Evolutionary conservation across 1,140 invertebrate genomes (phyloP), one percentile per base, ranked within the genome.

Genomic region (Drosophila orosa): DNA sequence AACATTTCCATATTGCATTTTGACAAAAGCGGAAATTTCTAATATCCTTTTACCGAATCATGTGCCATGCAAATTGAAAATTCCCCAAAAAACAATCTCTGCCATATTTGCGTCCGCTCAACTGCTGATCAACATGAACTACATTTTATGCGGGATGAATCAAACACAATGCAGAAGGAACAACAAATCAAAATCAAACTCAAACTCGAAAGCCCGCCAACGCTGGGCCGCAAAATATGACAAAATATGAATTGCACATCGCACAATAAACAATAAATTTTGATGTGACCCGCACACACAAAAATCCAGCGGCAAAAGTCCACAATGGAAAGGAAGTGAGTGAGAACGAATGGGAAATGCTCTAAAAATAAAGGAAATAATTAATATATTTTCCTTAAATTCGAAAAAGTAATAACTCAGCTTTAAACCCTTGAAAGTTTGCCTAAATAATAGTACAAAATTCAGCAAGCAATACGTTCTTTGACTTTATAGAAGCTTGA

Each of bases 221-320:
- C n/a, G 37, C 40, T 35, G 37, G 48, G 25, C 52, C 56, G 67
- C 67, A 74, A 69, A 85, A 78, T 81, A 78, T 86, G 78, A 81
- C 78, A 81, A 85, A 78, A 81, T 83, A 79, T 83, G 80, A 83
- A 83, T 84, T 82, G 57, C 69, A 78, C 78, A 73, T 73, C 39
- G 61, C 62, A 81, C 79, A 85, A 86, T 85, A 81, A 85, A 85
- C 82, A 85, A 85, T 86, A 85, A 85, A 86, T 85, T 85, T 74
- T 52, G 57, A 78, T 86, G 65, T 74, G 78, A 80, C 55, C 47
- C 55, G 35, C 59, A 52, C 50, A 80, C 22, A 44, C 59, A 54
- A 52, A 74, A 57, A 65, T 47, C 35, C 71, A 74, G n/a, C 47
- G 9, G 24, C 29, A 50, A 58, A 66, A 62, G 75, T 61, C 50